These are phyloP conservation scores for Motacilla alba DNA, from an alignment of 2,113 vertebrate genomes.

Conservation along the genomic window DNA sequence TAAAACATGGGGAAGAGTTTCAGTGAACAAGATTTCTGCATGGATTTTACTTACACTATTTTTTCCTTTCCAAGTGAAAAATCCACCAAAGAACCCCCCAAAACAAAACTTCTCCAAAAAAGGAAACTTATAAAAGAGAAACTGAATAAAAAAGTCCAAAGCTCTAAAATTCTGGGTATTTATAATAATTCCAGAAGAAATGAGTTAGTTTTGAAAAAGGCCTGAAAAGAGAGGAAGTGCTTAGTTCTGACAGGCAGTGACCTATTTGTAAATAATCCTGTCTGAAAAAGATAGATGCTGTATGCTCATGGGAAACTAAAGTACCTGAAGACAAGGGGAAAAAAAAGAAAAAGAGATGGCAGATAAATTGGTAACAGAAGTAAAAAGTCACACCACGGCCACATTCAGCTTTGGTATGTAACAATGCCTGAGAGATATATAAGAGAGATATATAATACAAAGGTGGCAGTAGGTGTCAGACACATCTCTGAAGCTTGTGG, in stretches of 20 bases:
- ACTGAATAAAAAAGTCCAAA: neutral
- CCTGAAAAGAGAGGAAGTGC: neutral
- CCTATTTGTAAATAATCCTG: slow-evolving; percentile 13
- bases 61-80: neutral
- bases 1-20: neutral
- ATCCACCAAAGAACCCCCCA: neutral
- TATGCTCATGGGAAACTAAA: neutral
- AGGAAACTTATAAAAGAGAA: neutral
- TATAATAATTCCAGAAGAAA: neutral
- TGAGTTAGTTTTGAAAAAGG: neutral
- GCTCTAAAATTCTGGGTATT: neutral
- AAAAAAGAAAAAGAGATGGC: neutral
- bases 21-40: neutral
- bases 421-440: neutral
- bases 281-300: neutral
- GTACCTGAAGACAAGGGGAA: neutral
- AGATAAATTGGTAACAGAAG: slow-evolving; percentile 42
- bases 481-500: neutral
- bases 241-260: neutral
- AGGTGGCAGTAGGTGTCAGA: neutral
- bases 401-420: slow-evolving; percentile 9
- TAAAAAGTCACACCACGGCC: neutral
- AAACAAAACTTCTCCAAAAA: neutral
- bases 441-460: neutral
- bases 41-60: neutral